These are phyloP conservation scores for Ormia ochracea DNA, from an alignment of 2,888 invertebrate genomes.

Conservation along the genomic window DNA sequence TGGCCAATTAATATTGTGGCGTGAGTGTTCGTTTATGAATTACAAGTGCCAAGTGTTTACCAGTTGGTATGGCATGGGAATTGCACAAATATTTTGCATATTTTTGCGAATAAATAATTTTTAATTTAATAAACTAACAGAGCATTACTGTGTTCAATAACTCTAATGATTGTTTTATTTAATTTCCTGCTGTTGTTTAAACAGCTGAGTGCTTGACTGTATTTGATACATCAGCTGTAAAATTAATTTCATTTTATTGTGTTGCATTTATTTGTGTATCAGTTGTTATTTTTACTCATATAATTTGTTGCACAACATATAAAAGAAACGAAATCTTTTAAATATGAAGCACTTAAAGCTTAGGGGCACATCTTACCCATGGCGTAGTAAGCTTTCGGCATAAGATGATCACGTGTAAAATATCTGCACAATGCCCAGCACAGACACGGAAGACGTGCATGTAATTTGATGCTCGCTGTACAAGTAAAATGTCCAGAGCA, in stretches of 20 bases:
- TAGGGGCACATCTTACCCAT: too few species aligned
- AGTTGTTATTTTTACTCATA: neutral
- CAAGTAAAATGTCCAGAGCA: too few species aligned
- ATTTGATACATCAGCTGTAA: neutral
- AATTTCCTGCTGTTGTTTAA: neutral
- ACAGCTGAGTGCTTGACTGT: neutral
- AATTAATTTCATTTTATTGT: too few species aligned
- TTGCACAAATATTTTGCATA: neutral
- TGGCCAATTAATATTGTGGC: conserved; percentile 32
- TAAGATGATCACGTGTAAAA: too few species aligned
- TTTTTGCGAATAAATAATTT: neutral
- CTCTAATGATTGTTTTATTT: neutral
- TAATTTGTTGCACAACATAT: too few species aligned
- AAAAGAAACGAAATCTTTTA: too few species aligned
- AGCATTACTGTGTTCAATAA: neutral
- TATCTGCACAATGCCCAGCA: too few species aligned
- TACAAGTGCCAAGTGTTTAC: neutral
- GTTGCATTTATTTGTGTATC: neutral
- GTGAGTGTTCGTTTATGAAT: neutral
- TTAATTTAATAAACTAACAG: neutral
- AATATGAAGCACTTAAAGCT: too few species aligned
- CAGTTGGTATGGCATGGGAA: neutral
- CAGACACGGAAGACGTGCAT: too few species aligned
- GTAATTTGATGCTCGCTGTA: too few species aligned
- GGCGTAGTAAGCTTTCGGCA: too few species aligned